Percentiles rank a stretch among this genome's conserved stretches.
These are phyloP conservation scores for Acanthurus tractus DNA, from an alignment of 2,797 vertebrate genomes.

Conservation along the genomic window DNA sequence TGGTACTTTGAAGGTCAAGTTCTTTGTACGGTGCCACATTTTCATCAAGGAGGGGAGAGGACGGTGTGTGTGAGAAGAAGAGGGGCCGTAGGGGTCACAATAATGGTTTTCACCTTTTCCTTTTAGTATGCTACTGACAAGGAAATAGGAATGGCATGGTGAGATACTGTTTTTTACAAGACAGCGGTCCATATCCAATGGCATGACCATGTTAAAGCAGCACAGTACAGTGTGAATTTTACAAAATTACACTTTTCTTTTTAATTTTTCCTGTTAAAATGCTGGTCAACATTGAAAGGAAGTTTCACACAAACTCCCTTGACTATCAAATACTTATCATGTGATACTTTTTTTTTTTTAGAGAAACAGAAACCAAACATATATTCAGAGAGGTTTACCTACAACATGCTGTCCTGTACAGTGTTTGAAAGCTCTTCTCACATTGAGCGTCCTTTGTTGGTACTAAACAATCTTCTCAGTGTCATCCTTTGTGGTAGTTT, in stretches of 20 bases:
- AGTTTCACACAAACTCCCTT: not conserved
- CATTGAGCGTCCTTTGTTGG: too few relatives aligned
- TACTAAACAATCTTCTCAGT: too few relatives aligned
- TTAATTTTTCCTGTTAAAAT: too few relatives aligned
- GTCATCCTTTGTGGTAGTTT: too few relatives aligned
- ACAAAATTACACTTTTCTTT: not conserved
- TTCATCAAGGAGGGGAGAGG: conserved; percentile 26
- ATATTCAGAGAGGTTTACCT: not conserved
- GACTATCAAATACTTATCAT: not conserved
- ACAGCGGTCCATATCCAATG: not conserved
- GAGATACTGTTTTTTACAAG: not conserved
- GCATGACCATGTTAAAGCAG: not conserved
- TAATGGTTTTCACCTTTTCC: conserved; percentile 41
- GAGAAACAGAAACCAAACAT: not conserved
- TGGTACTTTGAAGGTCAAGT: conserved; percentile 61
- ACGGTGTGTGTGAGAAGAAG: not conserved
- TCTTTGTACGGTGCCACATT: conserved; percentile 37
- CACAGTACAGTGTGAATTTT: not conserved
- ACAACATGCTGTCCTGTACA: not conserved
- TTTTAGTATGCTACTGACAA: conserved; percentile 17
- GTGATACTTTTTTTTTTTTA: not conserved
- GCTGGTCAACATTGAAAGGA: not conserved
- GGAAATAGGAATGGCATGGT: not conserved
- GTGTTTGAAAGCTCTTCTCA: not conserved
- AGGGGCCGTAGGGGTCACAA: conserved; percentile 10